These are phyloP conservation scores for Syrmaticus mikado DNA, from an alignment of 2,113 vertebrate species.

Conservation along the genomic window DNA sequence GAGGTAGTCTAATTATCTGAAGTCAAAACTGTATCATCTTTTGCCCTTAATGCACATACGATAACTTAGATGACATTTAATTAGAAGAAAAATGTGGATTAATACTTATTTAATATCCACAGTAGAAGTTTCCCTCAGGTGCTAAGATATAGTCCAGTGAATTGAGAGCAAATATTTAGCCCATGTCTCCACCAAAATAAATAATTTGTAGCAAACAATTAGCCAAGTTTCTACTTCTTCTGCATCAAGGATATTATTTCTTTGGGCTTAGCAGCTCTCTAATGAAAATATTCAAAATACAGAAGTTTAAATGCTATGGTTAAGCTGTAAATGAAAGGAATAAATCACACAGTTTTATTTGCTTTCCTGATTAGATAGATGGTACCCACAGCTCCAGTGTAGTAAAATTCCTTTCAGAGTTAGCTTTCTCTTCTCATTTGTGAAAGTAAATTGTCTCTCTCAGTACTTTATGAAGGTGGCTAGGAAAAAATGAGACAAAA, in stretches of 20 bases:
- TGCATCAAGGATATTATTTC: neutral
- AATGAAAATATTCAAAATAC: neutral
- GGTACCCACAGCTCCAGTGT: neutral
- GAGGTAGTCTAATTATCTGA: neutral
- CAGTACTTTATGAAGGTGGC: neutral
- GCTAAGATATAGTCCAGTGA: neutral
- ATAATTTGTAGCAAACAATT: neutral
- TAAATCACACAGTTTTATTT: neutral
- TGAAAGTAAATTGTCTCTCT: neutral
- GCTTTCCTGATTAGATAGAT: neutral
- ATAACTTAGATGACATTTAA: slow-evolving; percentile 57
- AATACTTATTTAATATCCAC: slow-evolving; percentile 18
- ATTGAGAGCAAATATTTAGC: slow-evolving; percentile 17
- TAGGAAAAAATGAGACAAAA: neutral
- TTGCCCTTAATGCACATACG: slow-evolving; percentile 31
- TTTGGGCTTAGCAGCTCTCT: neutral
- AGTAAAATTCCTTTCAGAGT: neutral
- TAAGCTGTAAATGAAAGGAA: neutral
- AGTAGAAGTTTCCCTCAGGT: slow-evolving; percentile 13
- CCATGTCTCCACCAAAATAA: neutral
- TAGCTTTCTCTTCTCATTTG: neutral
- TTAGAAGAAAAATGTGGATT: slow-evolving; percentile 43
- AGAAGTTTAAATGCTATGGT: neutral
- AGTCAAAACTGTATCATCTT: slow-evolving; percentile 49
- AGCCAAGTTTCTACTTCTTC: neutral